Conservation (phyloP, 2,888 invertebrate species). For the Ophioninae sp. region DNA sequence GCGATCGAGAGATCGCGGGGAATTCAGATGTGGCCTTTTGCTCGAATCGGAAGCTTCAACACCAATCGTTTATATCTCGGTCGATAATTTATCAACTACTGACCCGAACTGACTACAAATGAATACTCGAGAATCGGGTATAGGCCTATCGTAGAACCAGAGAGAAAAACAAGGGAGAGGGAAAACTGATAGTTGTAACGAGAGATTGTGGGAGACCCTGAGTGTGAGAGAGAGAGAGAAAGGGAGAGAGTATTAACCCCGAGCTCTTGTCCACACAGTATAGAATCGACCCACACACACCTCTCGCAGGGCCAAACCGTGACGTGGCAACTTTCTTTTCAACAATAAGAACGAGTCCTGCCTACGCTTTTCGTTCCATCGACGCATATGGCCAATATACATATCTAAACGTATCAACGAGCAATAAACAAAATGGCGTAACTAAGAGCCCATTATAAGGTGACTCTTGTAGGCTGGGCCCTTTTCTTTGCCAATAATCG, state of each 20-base stretch:
- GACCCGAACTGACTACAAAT: slow-evolving; percentile 27
- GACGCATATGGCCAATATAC: background rate
- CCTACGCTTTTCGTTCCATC: slow-evolving; percentile 54
- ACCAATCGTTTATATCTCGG: slow-evolving; percentile 21
- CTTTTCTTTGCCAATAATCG: slow-evolving; percentile 2
- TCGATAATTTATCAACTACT: slow-evolving; percentile 51
- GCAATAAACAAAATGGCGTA: slow-evolving; percentile 26
- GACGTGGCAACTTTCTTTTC: slow-evolving; percentile 67
- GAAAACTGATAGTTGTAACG: no score
- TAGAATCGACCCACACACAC: slow-evolving; percentile 56
- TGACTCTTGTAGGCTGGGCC: slow-evolving; percentile 15
- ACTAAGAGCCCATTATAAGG: background rate
- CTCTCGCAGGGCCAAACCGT: slow-evolving; percentile 51
- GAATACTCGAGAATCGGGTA: slow-evolving; percentile 12
- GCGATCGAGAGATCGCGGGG: background rate
- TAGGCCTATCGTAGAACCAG: slow-evolving; percentile 34
- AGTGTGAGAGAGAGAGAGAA: slow-evolving; percentile 30
- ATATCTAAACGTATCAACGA: background rate
- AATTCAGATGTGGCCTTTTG: slow-evolving; percentile 11
- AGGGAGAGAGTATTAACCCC: slow-evolving; percentile 42
- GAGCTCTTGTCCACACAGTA: slow-evolving; percentile 4
- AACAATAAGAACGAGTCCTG: slow-evolving; percentile 67
- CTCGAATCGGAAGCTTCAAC: slow-evolving; percentile 37
- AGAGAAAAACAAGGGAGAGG: background rate
- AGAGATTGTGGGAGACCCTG: no score